phyloP scores from a whole-genome alignment of 2,113 vertebrate genomes.

The Bolborhynchus lineola region DNA sequence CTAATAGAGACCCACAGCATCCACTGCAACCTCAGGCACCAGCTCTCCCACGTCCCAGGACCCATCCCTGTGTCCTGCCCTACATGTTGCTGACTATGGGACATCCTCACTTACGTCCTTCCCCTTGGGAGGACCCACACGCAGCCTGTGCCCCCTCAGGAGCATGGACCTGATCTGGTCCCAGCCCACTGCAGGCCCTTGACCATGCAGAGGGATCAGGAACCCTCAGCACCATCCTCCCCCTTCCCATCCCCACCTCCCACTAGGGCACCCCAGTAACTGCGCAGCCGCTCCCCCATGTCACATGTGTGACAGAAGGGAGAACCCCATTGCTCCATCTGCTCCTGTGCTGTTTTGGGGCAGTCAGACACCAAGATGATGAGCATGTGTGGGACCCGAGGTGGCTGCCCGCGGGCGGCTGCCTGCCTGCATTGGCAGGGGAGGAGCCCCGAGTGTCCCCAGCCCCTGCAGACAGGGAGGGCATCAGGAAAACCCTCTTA shows the following conservation, averaged over 20 bases:
- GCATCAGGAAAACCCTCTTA: background rate
- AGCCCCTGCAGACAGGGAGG: background rate
- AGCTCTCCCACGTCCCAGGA: no score
- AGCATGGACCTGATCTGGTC: fast-evolving
- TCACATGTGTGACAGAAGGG: background rate
- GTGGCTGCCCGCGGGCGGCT: background rate
- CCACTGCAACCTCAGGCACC: background rate
- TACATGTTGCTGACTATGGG: fast-evolving
- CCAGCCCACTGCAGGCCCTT: background rate
- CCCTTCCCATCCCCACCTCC: background rate
- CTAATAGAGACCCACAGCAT: background rate
- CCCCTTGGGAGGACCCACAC: fast-evolving
- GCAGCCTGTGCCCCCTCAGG: background rate
- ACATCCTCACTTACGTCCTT: background rate
- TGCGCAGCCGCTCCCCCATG: fast-evolving
- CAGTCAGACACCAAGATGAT: fast-evolving
- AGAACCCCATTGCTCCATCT: background rate
- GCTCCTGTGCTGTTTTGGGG: background rate
- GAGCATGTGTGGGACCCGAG: background rate
- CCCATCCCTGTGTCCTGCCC: background rate
- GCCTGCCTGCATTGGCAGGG: fast-evolving
- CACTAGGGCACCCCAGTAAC: fast-evolving
- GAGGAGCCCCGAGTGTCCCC: background rate
- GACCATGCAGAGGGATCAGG: fast-evolving
- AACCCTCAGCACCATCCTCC: fast-evolving